Base-by-base conservation (phyloP, 2,113 vertebrate species). In the Anoura caudifer region DNA sequence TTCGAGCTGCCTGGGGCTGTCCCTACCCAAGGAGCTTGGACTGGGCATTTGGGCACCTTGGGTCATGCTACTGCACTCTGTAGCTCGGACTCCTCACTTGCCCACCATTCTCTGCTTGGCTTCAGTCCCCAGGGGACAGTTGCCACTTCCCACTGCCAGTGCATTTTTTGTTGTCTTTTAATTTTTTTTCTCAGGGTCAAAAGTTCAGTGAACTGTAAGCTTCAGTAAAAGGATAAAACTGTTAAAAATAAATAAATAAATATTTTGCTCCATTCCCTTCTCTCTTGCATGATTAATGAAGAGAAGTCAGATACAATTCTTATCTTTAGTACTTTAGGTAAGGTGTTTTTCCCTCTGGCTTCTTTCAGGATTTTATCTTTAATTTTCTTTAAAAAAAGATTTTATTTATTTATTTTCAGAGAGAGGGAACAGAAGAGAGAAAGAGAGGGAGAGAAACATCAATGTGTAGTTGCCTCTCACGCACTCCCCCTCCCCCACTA, bases 111-210 rank as follows among this genome's bases (percentile, higher is more conserved):
- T 95, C 45, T 72, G 72, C 89, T 86, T 65, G 47, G 84, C 87
- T 93, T 91, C 43, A 84, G 24, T 90, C 41, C n/a, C 80, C 65
- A 65, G 89, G 69, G 69, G 69, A 65, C 81, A 80, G 63, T 76
- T 91, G 59, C 86, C 47, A 56, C 52, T 52, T 70, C 41, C 50
- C 4, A 11, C n/a, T 97, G 98, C 98, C 98, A 99, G 87, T 52
- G 7, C 54, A 82, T 61, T 38, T 82, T 67, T 43, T 38, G 73
- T 33, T 45, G 20, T 54, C 54, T 47, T 47, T 47, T 6, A 45
- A 22, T 0, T 76, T 67, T 31, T 33, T 59, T 76, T 87, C 92
- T 90, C 0, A 59, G 87, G 97, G 98, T 98, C 98, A 98, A 98
- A 98, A 82, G 94, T 96, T 33, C 0, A 75, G 5, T 52, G 4